Conservation (phyloP, 2,888 invertebrate genomes). For the Heterodera filipjevi region DNA sequence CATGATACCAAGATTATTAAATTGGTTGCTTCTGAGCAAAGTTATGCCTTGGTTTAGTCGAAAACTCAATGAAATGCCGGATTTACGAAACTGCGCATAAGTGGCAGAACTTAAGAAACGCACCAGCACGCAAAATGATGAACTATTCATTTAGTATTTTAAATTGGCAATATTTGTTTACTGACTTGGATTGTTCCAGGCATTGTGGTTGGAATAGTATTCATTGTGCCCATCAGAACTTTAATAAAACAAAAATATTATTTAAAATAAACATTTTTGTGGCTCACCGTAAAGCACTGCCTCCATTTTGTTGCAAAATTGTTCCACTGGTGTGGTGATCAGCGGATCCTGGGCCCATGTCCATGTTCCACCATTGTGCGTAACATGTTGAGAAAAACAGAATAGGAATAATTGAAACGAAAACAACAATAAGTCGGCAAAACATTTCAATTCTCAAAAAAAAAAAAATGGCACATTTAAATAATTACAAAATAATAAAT, state of each 20-base stretch:
- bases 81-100: too few relatives aligned
- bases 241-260: background rate
- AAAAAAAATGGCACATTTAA: background rate
- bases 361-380: background rate
- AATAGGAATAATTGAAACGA: background rate
- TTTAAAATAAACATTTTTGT: background rate
- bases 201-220: conserved; percentile 17
- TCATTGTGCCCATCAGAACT: conserved; percentile 25
- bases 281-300: background rate
- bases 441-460: background rate
- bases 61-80: too few relatives aligned
- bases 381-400: background rate
- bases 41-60: too few relatives aligned
- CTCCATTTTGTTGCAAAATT: conserved; percentile 16
- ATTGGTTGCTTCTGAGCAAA: too few relatives aligned
- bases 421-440: background rate
- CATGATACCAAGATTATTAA: too few relatives aligned
- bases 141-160: background rate
- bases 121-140: background rate
- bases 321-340: conserved; percentile 25
- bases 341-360: background rate
- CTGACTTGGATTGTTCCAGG: conserved; percentile 26
- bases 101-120: too few relatives aligned
- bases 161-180: too few relatives aligned
- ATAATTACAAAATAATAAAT: too few relatives aligned